Base-by-base conservation (phyloP, 1,140 invertebrate genomes). In the Sipha flava region DNA sequence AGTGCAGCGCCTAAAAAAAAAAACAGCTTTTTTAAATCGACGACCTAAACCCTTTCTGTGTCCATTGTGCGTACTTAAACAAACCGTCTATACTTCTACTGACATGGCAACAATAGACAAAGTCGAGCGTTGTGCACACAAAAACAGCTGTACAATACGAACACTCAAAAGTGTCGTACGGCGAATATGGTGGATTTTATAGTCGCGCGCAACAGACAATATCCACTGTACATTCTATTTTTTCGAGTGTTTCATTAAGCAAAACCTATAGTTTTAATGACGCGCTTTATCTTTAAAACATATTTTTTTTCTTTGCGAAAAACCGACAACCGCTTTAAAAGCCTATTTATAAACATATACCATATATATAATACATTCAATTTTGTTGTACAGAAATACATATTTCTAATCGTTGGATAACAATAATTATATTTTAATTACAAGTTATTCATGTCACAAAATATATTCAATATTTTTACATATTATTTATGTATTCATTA, bases 131-230 rank as follows among this genome's bases (percentile, higher is more conserved):
- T 77, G 73, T 77, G 73, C 34, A 77, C 52, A 77, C 73, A 77
- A 77, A 77, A 77, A 77, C 73, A 77, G 73, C 73, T 77, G 73
- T 77, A 54, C 31, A 77, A 57, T 77, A 77, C 29, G 52, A 77
- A 77, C 73, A 77, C 73, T 77, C 66, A 70, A 47, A 70, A 70
- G 66, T 70, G 66, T 70, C 66, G 43, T 70, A 47, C 66, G 45
- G 66, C 66, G 66, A 70, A 70, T 47, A 70, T 70, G 66, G 66
- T 26, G 66, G 66, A 70, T 23, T 70, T 29, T 45, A 47, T 70
- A 70, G 66, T 70, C 23, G 26, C 66, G 40, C 66, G 43, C 23
- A n/a, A 31, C 43, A 47, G 66, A 70, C 66, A 70, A 70, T 47
- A 70, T 66, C 64, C 64, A 29, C 43, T 70, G 66, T 45, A 45